Conservation (phyloP, 1,140 invertebrate genomes). For the Drosophila novamexicana region DNA sequence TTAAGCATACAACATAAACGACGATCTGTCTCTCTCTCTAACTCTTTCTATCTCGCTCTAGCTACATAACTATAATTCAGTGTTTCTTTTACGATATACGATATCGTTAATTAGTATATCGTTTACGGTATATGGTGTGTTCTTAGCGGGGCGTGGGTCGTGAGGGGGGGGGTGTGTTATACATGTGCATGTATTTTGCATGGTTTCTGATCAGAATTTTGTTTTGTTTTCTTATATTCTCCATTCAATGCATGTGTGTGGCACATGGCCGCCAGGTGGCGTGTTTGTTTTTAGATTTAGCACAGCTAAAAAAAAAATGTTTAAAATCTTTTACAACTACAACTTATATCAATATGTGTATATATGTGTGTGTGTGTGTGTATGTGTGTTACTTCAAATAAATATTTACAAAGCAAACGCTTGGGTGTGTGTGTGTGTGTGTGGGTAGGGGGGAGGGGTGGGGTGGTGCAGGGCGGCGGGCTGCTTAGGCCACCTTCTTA, state of each 20-base stretch:
- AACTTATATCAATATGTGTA: constrained; percentile 54
- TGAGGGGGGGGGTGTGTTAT: background rate
- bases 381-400: constrained; percentile 67
- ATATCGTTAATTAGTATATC: constrained; percentile 10
- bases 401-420: constrained; percentile 75
- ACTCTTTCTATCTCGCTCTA: background rate
- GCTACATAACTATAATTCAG: constrained; percentile 11
- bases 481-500: constrained; percentile 7
- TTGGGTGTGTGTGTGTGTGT: background rate
- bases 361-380: constrained; percentile 28
- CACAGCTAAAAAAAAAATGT: constrained; percentile 66
- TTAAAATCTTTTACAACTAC: constrained; percentile 53
- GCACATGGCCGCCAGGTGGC: constrained; percentile 53
- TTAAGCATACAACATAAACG: constrained; percentile 3
- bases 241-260: constrained; percentile 64
- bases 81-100: background rate
- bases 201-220: constrained; percentile 18
- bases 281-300: constrained; percentile 48
- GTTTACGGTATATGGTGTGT: background rate
- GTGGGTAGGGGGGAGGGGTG: constrained; percentile 1
- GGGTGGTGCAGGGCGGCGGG: too few species aligned
- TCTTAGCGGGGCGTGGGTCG: background rate
- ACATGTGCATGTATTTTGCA: constrained; percentile 14
- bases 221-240: constrained; percentile 17
- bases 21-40: background rate